Base-by-base conservation (phyloP, 2,888 invertebrate genomes). In the Dasypogon diadema region DNA sequence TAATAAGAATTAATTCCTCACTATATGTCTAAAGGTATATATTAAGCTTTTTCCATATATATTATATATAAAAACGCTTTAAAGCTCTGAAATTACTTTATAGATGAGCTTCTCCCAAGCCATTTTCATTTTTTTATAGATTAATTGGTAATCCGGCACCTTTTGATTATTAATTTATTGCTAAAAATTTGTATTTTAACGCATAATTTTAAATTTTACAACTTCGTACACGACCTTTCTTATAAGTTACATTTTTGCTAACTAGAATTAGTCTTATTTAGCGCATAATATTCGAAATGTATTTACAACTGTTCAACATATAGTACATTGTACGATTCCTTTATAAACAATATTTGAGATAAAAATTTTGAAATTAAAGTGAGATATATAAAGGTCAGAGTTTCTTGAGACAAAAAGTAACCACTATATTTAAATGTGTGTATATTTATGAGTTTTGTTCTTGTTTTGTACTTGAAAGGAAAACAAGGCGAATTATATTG, bases 141-240 rank as follows among this genome's bases (percentile, higher is more conserved):
- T 75, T n/a, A 72, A 76, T 74, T 78, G 76, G 75, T 77, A 77
- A 79, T 76, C 77, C 78, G 76, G 78, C 78, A 77, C 78, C 78
- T 75, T 78, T 76, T 74, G 76, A 78, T 78, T 76, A 73, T 58
- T 68, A 46, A 75, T 58, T 76, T 73, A 60, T 73, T 76, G 65
- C 65, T 76, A 76, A 34, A 30, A 54, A 16, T 70, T 30, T 51
- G 2, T 56, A 21, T 56, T 26, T 24, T 24, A 56, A 56, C 34
- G 51, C 51, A 14, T n/a, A 30, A 46, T 34, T 54, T n/a, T 70
- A 26, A 21, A 16, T 56, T 4, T 56, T 56, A 56, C 12, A 12
- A 4, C 5, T 54, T 34, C 16, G 30, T 70, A 34, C 54, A 70
- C 21, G 21, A n/a, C 10, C 10, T 51, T 26, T 18, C 34, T 18